Evolutionary conservation across 2,797 vertebrate species (phyloP), one percentile per base, ranked within the genome.

Genomic region (Knipowitschia caucasica): DNA sequence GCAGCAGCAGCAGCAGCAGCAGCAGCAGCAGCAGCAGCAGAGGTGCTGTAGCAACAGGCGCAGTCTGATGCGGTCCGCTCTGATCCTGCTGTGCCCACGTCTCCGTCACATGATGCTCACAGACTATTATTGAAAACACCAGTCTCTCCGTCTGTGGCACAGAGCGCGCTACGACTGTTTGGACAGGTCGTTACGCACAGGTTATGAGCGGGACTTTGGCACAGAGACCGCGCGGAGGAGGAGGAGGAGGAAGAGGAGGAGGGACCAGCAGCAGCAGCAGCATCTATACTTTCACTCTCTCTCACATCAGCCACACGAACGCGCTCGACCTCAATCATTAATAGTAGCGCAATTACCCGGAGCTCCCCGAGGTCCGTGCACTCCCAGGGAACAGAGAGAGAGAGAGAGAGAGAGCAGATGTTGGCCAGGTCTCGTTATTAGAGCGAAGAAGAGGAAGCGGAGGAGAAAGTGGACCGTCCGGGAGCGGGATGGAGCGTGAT

Each of bases 291-390:
- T n/a, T 38, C 43, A 17, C 56, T 4, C 65, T 54, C 38, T 17
- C 67, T 36, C 63, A 52, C 40, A 47, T 15, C 49, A 33, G 25
- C n/a, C 61, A 34, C 61, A 52, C 34, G 54, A 56, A 40, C 24
- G 1, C 15, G 70, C 75, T 4, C 88, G 85, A 90, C 88, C 89
- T 79, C 43, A 80, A 89, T 90, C 79, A 72, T 77, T 71, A n/a
- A 68, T 62, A 68, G 71, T 44, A 54, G 56, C 67, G 73, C 78
- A 86, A 86, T 86, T 88, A 88, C 84, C 78, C 56, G 25, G 51
- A 64, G 75, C 31, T 69, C 80, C 86, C 86, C n/a, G 69, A 73
- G 84, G 86, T 67, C 20, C 57, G 64, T 50, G 50, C 58, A 67
- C 72, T 67, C 52, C 39, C n/a, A 35, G 31, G 59, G 56, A 70